These are phyloP conservation scores for Tachina grossa DNA, from an alignment of 2,888 invertebrate genomes.

Conservation along the genomic window DNA sequence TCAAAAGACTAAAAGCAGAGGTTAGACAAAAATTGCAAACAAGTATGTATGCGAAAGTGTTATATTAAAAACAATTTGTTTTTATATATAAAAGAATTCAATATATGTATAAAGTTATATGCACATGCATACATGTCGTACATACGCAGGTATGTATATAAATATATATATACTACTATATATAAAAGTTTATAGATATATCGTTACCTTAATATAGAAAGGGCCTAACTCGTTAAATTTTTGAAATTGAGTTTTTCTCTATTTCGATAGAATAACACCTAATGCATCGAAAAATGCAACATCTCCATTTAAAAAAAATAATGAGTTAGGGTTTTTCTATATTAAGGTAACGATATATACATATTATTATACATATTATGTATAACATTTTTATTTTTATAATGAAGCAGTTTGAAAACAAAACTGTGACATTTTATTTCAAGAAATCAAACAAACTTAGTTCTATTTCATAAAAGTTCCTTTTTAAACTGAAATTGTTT, in stretches of 20 bases:
- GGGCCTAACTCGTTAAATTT: background rate
- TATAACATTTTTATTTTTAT: no score
- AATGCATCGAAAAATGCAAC: no score
- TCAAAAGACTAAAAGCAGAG: constrained; percentile 62
- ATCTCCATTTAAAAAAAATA: no score
- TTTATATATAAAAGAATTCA: constrained; percentile 58
- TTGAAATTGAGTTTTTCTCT: background rate
- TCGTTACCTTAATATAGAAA: constrained; percentile 29
- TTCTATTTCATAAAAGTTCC: no score
- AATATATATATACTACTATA: background rate
- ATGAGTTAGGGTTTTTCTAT: no score
- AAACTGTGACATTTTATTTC: no score
- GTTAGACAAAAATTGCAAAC: constrained; percentile 64
- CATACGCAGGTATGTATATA: constrained; percentile 5
- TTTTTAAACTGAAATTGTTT: no score
- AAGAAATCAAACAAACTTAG: no score
- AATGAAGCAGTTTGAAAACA: no score
- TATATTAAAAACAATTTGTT: constrained; percentile 54
- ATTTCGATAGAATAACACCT: no score
- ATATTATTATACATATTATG: no score
- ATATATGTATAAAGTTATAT: constrained; percentile 33
- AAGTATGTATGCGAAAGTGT: constrained; percentile 56
- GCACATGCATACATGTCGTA: background rate
- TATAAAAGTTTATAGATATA: constrained; percentile 3
- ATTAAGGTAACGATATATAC: no score